Conservation (phyloP, 2,888 invertebrate species). For the Daptonema setosum region DNA sequence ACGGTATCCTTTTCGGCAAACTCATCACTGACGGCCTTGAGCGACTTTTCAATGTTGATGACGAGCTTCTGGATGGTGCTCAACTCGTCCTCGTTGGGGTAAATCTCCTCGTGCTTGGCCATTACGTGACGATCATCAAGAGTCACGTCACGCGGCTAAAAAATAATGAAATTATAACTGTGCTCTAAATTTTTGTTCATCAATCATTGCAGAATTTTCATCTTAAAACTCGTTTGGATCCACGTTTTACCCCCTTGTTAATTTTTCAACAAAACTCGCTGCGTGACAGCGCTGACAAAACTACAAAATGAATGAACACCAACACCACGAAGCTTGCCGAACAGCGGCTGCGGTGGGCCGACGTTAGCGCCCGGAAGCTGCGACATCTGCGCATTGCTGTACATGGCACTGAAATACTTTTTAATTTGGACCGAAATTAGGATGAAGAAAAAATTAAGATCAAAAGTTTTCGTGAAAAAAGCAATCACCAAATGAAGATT, state of each 20-base stretch:
- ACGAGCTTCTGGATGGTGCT: slow-evolving; percentile 62
- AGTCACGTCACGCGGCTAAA: slow-evolving; percentile 47
- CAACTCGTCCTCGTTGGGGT: slow-evolving; percentile 65
- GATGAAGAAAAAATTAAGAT: neutral
- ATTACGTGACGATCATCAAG: slow-evolving; percentile 82
- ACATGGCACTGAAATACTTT: neutral
- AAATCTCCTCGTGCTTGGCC: slow-evolving; percentile 57
- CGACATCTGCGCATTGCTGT: neutral
- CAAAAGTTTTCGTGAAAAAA: neutral
- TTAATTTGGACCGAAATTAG: too few relatives aligned
- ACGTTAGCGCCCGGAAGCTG: neutral
- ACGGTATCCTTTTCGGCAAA: slow-evolving; percentile 43
- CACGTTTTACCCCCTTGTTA: too few relatives aligned
- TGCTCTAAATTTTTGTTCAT: too few relatives aligned
- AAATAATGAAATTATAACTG: too few relatives aligned
- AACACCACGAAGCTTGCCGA: neutral
- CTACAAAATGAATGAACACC: too few relatives aligned
- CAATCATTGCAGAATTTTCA: too few relatives aligned
- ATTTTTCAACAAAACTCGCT: too few relatives aligned
- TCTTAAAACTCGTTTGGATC: too few relatives aligned
- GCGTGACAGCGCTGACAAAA: too few relatives aligned
- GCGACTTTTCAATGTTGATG: slow-evolving; percentile 73
- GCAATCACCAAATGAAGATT: neutral
- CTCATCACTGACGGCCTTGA: slow-evolving; percentile 76
- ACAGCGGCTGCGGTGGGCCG: slow-evolving; percentile 1